phyloP scores from a whole-genome alignment of 1,140 invertebrate genomes.

The Triops longicaudatus region DNA sequence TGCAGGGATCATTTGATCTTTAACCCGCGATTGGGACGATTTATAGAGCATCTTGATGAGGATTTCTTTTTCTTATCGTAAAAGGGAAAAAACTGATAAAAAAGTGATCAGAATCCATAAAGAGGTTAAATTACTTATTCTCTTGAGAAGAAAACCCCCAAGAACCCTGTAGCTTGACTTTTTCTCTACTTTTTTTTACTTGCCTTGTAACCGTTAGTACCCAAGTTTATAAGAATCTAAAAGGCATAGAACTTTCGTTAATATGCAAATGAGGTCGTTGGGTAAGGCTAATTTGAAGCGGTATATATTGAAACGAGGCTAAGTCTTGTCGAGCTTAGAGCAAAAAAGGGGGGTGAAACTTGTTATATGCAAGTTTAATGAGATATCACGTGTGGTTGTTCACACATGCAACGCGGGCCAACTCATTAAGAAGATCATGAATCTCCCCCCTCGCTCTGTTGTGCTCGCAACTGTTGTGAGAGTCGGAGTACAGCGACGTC shows the following conservation, averaged over 20 bases:
- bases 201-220: neutral
- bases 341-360: neutral
- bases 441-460: neutral
- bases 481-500: neutral
- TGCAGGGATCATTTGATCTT: conserved; percentile 15
- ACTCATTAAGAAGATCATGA: conserved; percentile 8
- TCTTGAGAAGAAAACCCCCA: neutral
- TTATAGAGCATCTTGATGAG: conserved; percentile 15
- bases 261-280: conserved; percentile 15
- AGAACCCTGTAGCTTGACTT: neutral
- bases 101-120: conserved; percentile 3
- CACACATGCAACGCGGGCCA: conserved; percentile 9
- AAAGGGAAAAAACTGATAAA: neutral
- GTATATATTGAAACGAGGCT: neutral
- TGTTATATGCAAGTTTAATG: conserved; percentile 10
- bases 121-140: conserved; percentile 1
- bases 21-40: conserved; percentile 14
- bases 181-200: neutral
- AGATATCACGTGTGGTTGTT: conserved; percentile 12
- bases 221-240: neutral
- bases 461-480: neutral
- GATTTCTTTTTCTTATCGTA: neutral
- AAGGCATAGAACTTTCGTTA: neutral
- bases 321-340: neutral
- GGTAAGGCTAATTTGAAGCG: conserved; percentile 8